Conservation (phyloP, 2,113 vertebrate species). For the Haplochromis vanheusdeni region DNA sequence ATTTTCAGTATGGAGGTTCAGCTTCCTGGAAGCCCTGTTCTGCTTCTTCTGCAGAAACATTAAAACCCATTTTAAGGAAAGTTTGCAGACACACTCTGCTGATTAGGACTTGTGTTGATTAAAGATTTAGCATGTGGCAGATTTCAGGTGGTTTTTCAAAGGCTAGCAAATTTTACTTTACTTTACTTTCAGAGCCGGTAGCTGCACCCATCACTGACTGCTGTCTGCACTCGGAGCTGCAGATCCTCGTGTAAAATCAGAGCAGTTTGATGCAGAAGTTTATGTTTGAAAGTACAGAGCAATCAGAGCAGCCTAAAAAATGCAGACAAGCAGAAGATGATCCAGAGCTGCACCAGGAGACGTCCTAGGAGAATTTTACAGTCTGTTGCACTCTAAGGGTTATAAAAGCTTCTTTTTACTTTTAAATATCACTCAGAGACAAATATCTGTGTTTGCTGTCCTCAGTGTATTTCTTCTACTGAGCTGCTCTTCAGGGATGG, state of each 20-base stretch:
- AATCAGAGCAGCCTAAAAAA: accelerated
- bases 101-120: not conserved
- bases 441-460: not conserved
- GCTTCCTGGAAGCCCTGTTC: not conserved
- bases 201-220: accelerated
- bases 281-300: not conserved
- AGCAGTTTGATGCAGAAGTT: not conserved
- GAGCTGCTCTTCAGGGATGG: slow-evolving; percentile 38
- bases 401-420: not conserved
- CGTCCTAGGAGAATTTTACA: accelerated
- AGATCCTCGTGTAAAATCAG: accelerated
- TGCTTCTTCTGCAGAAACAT: not conserved
- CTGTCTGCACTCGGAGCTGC: not conserved
- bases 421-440: not conserved
- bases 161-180: not conserved
- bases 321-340: not conserved
- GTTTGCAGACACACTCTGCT: accelerated
- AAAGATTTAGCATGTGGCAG: not conserved
- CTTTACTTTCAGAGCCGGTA: too few species aligned
- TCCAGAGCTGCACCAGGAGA: not conserved
- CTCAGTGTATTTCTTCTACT: slow-evolving; percentile 75
- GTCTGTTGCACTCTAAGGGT: accelerated
- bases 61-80: accelerated
- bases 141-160: not conserved
- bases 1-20: not conserved